Percentiles rank a stretch among this genome's conserved stretches.
Conservation (phyloP, 2,888 invertebrate species). For the Tinea semifulvella region DNA sequence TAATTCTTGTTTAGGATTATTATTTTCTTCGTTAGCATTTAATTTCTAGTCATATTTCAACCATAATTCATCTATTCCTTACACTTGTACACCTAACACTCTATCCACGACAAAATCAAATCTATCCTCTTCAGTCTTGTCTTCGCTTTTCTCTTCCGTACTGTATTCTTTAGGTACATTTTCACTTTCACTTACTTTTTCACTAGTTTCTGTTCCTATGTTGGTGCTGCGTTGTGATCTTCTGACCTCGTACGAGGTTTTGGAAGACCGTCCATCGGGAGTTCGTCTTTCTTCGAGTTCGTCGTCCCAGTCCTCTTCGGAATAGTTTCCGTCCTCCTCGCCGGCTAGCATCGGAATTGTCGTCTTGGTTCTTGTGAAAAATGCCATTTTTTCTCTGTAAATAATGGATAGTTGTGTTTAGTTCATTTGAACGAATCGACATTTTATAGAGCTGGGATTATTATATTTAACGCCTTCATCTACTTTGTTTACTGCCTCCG, state of each 20-base stretch:
- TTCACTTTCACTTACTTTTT: slow-evolving; percentile 16
- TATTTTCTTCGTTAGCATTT: too few species aligned
- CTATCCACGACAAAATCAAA: slow-evolving; percentile 87
- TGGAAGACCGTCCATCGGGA: slow-evolving; percentile 55
- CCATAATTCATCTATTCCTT: slow-evolving; percentile 28
- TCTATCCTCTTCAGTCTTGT: slow-evolving; percentile 64
- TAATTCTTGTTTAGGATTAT: too few species aligned
- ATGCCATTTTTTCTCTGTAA: slow-evolving; percentile 95
- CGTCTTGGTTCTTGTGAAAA: slow-evolving; percentile 85
- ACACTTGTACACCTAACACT: slow-evolving; percentile 86
- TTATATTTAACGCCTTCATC: too few species aligned
- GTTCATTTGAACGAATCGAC: too few species aligned
- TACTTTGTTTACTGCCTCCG: too few species aligned
- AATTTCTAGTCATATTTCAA: too few species aligned
- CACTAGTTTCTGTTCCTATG: slow-evolving; percentile 12
- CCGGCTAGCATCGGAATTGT: slow-evolving; percentile 79
- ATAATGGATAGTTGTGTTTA: background rate
- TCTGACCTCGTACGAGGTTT: slow-evolving; percentile 51
- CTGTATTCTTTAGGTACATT: slow-evolving; percentile 1
- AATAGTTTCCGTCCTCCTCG: slow-evolving; percentile 60
- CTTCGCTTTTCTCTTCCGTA: slow-evolving; percentile 15
- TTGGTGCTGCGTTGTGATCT: slow-evolving; percentile 21
- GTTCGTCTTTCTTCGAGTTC: slow-evolving; percentile 51
- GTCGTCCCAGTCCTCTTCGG: slow-evolving; percentile 59
- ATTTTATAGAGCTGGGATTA: too few species aligned